Conservation (phyloP, 2,888 invertebrate genomes). For the Campoletis raptor region DNA sequence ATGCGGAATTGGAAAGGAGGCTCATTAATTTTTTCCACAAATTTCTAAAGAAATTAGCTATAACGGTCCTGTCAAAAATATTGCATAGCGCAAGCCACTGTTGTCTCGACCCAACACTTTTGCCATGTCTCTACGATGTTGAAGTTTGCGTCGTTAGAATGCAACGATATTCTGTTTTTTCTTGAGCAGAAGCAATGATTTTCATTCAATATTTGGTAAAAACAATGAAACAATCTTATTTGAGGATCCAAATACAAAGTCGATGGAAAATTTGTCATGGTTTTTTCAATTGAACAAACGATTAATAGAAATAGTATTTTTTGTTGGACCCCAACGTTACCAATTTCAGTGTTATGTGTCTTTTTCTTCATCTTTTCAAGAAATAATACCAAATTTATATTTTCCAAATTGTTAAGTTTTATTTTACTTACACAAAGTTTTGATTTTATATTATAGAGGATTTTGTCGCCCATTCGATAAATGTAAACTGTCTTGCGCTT, state of each 20-base stretch:
- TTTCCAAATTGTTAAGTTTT: not conserved
- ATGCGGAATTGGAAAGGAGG: not conserved
- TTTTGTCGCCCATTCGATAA: conserved; percentile 94
- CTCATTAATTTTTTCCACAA: not conserved
- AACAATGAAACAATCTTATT: too few relatives aligned
- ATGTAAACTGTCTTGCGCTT: conserved; percentile 95
- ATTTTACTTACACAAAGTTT: not conserved
- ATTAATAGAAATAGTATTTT: too few relatives aligned
- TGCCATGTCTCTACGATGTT: too few relatives aligned
- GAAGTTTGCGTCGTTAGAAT: too few relatives aligned
- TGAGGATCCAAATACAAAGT: too few relatives aligned
- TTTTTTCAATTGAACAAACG: too few relatives aligned
- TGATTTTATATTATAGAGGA: conserved; percentile 88
- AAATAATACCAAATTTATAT: not conserved
- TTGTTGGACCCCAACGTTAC: too few relatives aligned
- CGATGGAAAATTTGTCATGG: too few relatives aligned
- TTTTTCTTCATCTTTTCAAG: not conserved
- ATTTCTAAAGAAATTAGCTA: not conserved
- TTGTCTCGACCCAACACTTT: not conserved
- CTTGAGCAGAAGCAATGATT: too few relatives aligned
- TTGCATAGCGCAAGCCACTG: not conserved
- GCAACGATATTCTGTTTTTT: too few relatives aligned
- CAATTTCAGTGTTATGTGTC: not conserved
- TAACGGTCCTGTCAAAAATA: not conserved
- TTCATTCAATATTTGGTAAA: too few relatives aligned